Evolutionary conservation across 1,140 invertebrate species (phyloP).

Genomic region (Cherax destructor): DNA sequence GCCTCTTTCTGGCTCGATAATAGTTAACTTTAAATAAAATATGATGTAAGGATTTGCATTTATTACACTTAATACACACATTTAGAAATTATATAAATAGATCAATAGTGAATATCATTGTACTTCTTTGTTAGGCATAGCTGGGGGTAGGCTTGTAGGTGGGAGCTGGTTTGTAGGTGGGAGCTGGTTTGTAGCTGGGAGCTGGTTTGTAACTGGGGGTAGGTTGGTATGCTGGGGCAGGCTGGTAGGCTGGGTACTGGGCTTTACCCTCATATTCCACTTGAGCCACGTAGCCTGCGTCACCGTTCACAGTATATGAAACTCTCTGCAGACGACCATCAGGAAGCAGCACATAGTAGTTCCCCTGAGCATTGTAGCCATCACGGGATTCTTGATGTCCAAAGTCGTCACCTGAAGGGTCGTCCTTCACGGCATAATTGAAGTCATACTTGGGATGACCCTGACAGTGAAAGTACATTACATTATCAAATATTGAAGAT

Average conservation of each 20-base stretch:
- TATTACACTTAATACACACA: no score
- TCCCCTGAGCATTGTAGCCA: conserved; percentile 85
- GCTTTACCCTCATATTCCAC: conserved; percentile 63
- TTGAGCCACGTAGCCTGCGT: conserved; percentile 73
- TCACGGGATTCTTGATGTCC: conserved; percentile 88
- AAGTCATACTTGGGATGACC: conserved; percentile 85
- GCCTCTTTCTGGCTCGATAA: no score
- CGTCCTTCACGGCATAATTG: conserved; percentile 87
- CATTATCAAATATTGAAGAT: no score
- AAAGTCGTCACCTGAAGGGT: conserved; percentile 85
- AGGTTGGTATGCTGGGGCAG: neutral
- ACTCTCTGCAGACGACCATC: conserved; percentile 79
- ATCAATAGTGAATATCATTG: no score
- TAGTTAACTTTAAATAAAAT: no score
- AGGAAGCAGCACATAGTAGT: conserved; percentile 87
- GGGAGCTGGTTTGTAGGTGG: no score
- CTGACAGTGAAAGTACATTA: neutral
- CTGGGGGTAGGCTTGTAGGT: no score
- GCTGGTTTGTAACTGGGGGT: neutral
- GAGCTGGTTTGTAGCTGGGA: no score
- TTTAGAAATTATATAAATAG: no score
- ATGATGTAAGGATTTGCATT: no score
- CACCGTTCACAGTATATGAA: conserved; percentile 84
- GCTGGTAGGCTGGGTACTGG: neutral
- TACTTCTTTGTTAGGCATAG: no score